Evolutionary conservation across 2,113 vertebrate genomes (phyloP), one percentile per base, ranked within the genome.

Genomic region (Fregetta grallaria): DNA sequence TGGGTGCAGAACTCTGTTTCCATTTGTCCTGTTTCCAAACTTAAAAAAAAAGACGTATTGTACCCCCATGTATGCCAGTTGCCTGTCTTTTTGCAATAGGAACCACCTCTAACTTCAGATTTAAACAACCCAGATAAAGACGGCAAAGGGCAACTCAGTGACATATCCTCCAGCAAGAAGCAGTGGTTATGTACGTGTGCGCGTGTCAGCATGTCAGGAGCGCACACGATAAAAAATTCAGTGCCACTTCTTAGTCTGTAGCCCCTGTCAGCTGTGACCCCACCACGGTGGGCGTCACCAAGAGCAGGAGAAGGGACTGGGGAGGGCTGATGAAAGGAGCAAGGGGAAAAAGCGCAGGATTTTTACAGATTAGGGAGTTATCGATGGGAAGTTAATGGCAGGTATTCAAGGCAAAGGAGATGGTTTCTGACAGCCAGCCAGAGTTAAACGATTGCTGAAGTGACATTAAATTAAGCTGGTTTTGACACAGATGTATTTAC

Each of bases 401-500:
- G 94, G 85, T 38, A 42, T 63, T 76, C 77, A 30, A 84, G 82
- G 95, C 61, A 32, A 56, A 86, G 86, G 72, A 92, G 85, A 75
- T 49, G 81, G 59, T 61, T 90, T 72, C 67, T 96, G 90, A 80
- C 86, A 96, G 87, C 63, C 82, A 65, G 58, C 50, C 75, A 34
- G 72, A 86, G 82, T 61, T 83, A 78, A 89, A 92, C 58, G 90
- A 68, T 73, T 78, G 85, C 93, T 74, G 75, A 77, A 93, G 85
- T 68, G 95, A 78, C 9, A 4, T 72, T 81, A 78, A 95, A 94
- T 88, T 61, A 61, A 81, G 82, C 76, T 76, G 75, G 1, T 45
- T 94, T 88, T 96, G 92, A 68, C 88, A 93, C 68, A 74, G 95
- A 88, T 77, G 61, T 61, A 56, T 95, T 90, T 88, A 90, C 86